These are phyloP conservation scores for Pyrochroa serraticornis DNA, from an alignment of 2,888 invertebrate genomes.

Conservation along the genomic window DNA sequence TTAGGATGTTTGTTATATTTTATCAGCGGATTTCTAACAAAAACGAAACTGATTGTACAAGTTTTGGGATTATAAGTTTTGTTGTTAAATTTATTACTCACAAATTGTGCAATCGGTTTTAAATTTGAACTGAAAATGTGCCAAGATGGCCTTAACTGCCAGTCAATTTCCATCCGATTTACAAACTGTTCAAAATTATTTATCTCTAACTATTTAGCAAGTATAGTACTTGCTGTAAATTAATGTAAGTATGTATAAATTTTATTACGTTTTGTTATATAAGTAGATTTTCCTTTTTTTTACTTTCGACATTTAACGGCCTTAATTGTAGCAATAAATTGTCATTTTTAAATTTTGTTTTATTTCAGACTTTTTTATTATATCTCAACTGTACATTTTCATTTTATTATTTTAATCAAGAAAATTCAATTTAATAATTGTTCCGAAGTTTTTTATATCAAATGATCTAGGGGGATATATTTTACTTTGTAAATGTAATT, in stretches of 20 bases:
- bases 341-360: background rate
- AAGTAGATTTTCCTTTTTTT: background rate
- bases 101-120: constrained; percentile 19
- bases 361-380: too few relatives aligned
- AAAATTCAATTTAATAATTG: too few relatives aligned
- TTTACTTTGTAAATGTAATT: too few relatives aligned
- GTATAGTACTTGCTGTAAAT: constrained; percentile 9
- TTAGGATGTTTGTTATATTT: too few relatives aligned
- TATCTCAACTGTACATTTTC: too few relatives aligned
- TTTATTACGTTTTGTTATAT: constrained; percentile 13
- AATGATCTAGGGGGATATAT: too few relatives aligned
- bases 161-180: constrained; percentile 31
- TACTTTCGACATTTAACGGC: constrained; percentile 2
- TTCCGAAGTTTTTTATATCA: too few relatives aligned
- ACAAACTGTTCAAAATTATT: constrained; percentile 13
- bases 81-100: constrained; percentile 16
- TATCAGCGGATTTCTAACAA: too few relatives aligned
- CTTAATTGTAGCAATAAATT: constrained; percentile 15
- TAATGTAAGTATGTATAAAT: constrained; percentile 15
- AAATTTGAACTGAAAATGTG: constrained; percentile 20
- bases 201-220: background rate
- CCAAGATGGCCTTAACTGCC: constrained; percentile 31
- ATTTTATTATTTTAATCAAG: too few relatives aligned
- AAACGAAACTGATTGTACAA: background rate
- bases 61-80: constrained; percentile 3